Evolutionary conservation across 2,113 vertebrate genomes (phyloP), one percentile per base, ranked within the genome.

Genomic region (Carettochelys insculpta): DNA sequence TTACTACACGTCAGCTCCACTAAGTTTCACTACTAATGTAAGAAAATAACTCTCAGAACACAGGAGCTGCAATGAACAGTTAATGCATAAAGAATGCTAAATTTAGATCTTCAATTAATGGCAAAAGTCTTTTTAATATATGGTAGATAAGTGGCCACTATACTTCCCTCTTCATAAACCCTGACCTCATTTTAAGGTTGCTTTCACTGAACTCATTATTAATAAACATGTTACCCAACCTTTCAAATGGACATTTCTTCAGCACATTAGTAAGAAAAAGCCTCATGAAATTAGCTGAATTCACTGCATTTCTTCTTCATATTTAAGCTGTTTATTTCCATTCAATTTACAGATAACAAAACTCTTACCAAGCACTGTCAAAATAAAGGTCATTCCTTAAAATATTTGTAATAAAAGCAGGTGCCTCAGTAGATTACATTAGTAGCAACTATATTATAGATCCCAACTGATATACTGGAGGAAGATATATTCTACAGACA

Each of bases 401-500:
- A 43, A 79, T 51, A 90, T 31, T 90, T 84, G 52, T 2, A 89
- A 81, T 56, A 85, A 82, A 93, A 92, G 84, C 83, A 77, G 84
- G 51, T 50, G 77, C 80, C n/a, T 87, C 81, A 81, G 83, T 41
- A 94, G 85, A 56, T 45, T 81, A 89, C 75, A 56, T 53, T 14
- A 93, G 80, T 90, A 83, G 53, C 56, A 68, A 83, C 51, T 68
- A 83, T 54, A 90, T 71, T 9, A 90, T 38, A 75, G 47, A 29
- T 94, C 38, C 89, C 80, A 80, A 92, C 4, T 43, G 88, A 0
- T 86, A 71, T 89, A 94, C 76, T 86, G 85, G 82, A 78, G 34
- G 94, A 95, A 87, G 88, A 77, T 22, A 38, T 3, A 11, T 27
- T 92, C 89, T 86, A 94, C 51, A 87, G 86, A 89, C 24, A 68